A percentile compares a stretch with the other conserved stretches of the same genome.
These are phyloP conservation scores for Xenus cinereus DNA, from an alignment of 2,113 vertebrate species.

Conservation along the genomic window DNA sequence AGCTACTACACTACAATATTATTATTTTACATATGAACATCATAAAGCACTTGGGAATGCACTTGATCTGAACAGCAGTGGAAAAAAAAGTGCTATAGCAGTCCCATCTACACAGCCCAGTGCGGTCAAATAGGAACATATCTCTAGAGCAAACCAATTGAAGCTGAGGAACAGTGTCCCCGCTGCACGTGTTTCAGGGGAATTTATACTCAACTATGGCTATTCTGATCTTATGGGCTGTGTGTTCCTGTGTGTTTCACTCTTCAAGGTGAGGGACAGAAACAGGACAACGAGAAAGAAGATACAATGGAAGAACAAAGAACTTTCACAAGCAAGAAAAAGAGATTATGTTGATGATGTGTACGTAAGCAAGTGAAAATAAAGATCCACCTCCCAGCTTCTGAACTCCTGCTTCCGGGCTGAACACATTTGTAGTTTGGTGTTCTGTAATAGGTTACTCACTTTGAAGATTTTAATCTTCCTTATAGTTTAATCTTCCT, in stretches of 20 bases:
- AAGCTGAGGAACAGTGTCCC: neutral
- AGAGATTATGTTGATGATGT: neutral
- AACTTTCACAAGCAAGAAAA: neutral
- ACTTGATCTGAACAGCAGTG: neutral
- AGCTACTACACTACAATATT: neutral
- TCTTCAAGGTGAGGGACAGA: neutral
- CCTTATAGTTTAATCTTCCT: neutral
- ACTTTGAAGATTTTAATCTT: neutral
- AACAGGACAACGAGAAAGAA: neutral
- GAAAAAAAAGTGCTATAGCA: neutral
- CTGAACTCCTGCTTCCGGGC: neutral
- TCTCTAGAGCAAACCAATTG: neutral
- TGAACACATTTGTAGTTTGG: neutral
- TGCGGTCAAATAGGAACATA: neutral
- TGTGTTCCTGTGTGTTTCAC: neutral
- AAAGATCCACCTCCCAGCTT: neutral
- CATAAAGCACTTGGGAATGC: neutral
- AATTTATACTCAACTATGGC: neutral
- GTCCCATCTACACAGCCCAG: neutral
- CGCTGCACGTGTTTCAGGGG: neutral
- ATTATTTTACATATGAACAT: neutral
- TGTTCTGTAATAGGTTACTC: neutral
- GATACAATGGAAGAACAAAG: neutral
- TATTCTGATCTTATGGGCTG: neutral
- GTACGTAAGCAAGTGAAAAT: neutral